These are phyloP conservation scores for Pitta sordida DNA, from an alignment of 2,113 vertebrate genomes.

Conservation along the genomic window DNA sequence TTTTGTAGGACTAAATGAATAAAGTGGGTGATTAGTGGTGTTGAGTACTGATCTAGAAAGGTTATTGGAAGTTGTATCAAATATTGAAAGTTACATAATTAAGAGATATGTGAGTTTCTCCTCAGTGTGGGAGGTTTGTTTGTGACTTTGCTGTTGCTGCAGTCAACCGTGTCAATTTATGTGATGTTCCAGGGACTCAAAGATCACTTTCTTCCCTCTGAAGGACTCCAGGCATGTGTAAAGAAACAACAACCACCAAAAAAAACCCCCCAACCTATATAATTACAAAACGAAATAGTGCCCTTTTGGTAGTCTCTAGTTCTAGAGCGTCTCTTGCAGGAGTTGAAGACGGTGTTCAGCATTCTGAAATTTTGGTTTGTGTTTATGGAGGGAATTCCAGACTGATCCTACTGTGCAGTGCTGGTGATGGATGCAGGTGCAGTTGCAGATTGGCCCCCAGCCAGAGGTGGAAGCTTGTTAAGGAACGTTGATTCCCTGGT, in stretches of 20 bases:
- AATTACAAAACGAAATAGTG: not conserved
- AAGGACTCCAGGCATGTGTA: not conserved
- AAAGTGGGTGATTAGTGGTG: not conserved
- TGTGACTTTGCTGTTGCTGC: not conserved
- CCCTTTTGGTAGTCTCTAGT: not conserved
- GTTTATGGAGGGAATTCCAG: not conserved
- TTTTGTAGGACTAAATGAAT: not conserved
- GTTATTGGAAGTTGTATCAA: not conserved
- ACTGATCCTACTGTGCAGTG: not conserved
- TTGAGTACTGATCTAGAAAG: not conserved
- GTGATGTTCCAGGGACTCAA: not conserved
- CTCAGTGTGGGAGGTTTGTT: not conserved
- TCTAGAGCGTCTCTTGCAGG: fast-evolving
- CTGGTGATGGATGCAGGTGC: not conserved
- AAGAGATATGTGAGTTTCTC: not conserved
- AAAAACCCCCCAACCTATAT: too few relatives aligned
- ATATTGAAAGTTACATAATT: not conserved
- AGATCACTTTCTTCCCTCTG: not conserved
- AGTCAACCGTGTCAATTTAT: not conserved
- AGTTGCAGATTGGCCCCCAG: not conserved
- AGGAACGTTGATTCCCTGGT: not conserved
- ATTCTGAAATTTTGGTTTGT: not conserved
- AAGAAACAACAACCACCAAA: not conserved
- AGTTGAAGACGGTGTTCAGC: not conserved
- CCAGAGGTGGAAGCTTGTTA: not conserved